These are phyloP conservation scores for Pseudomyrmex sp. DNA, from an alignment of 1,140 invertebrate genomes.

Conservation along the genomic window DNA sequence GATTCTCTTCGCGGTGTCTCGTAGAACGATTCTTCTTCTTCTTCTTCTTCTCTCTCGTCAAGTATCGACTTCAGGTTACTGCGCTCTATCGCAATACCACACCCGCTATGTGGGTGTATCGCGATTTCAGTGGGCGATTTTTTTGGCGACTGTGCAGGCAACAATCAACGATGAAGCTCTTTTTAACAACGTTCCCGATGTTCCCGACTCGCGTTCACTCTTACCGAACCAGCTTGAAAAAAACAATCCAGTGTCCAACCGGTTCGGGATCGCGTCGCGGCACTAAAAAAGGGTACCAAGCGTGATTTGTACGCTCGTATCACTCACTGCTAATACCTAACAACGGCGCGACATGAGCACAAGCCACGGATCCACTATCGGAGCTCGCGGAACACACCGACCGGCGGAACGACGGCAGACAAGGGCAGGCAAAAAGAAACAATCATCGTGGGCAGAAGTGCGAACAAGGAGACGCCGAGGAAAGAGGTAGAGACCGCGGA, in stretches of 20 bases:
- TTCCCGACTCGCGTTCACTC: background rate
- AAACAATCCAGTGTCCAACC: background rate
- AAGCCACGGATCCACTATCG: slow-evolving; percentile 9
- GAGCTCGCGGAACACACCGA: background rate
- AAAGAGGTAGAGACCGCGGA: slow-evolving; percentile 16
- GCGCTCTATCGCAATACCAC: slow-evolving; percentile 4
- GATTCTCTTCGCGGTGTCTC: background rate
- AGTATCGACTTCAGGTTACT: background rate
- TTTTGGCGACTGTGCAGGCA: background rate
- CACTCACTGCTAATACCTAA: slow-evolving; percentile 34
- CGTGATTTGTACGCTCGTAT: slow-evolving; percentile 41
- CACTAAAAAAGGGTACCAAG: background rate
- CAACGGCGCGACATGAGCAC: background rate
- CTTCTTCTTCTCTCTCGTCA: too few relatives aligned
- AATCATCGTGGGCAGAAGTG: slow-evolving; percentile 36
- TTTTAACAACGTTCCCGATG: background rate
- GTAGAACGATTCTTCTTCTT: background rate
- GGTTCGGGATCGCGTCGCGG: slow-evolving; percentile 11
- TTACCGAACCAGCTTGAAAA: background rate
- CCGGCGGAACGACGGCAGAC: background rate
- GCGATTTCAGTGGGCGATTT: background rate
- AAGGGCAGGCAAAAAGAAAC: slow-evolving; percentile 20
- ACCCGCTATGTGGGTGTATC: background rate
- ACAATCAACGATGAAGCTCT: background rate
- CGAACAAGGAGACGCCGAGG: background rate